phyloP scores from a whole-genome alignment of 2,888 invertebrate species.

The Lasioglossum oenotherae region DNA sequence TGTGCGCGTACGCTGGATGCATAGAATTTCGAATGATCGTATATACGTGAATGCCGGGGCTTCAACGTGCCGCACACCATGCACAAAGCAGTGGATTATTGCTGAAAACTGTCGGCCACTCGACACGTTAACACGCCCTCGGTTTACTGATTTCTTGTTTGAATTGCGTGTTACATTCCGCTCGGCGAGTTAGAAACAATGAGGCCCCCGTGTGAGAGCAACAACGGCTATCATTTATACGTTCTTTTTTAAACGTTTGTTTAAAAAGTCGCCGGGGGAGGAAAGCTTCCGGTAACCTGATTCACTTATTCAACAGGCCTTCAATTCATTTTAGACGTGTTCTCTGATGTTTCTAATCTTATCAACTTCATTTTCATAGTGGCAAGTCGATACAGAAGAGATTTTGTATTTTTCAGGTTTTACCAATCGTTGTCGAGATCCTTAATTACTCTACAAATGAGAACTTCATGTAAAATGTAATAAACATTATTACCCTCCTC shows the following conservation, averaged over 20 bases:
- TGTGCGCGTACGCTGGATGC: not conserved
- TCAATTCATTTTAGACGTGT: not conserved
- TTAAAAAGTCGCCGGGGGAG: not conserved
- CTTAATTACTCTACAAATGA: too few species aligned
- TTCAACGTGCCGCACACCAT: not conserved
- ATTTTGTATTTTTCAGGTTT: not conserved
- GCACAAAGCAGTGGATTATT: constrained; percentile 5
- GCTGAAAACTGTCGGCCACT: constrained; percentile 12
- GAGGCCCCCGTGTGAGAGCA: not conserved
- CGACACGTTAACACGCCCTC: not conserved
- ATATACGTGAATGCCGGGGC: not conserved
- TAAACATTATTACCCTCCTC: not conserved
- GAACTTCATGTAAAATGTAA: not conserved
- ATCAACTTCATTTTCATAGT: not conserved
- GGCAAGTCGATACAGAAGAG: not conserved
- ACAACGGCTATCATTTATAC: not conserved
- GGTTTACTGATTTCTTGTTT: constrained; percentile 3
- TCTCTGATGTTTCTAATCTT: not conserved
- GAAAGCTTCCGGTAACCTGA: not conserved
- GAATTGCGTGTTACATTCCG: constrained; percentile 6
- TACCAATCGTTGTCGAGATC: too few species aligned
- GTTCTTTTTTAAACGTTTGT: not conserved
- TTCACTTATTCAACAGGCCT: not conserved
- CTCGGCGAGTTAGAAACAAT: constrained; percentile 9
- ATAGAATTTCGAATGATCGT: not conserved